These are phyloP conservation scores for Actenoides lindsayi DNA, from an alignment of 2,113 vertebrate species.

Conservation along the genomic window DNA sequence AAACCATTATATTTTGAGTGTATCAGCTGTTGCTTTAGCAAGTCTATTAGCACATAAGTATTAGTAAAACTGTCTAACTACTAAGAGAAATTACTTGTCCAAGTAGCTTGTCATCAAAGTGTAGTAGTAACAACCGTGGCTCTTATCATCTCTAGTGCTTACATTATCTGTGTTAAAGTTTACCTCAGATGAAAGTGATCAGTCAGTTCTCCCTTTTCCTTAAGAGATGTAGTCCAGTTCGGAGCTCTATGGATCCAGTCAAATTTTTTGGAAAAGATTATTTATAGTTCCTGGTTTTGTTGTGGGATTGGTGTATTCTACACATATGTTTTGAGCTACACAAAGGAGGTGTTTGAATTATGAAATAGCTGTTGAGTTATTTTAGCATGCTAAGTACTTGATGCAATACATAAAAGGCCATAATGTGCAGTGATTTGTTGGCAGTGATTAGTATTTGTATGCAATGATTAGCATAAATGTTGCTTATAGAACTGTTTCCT, in stretches of 20 bases:
- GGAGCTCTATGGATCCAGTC: not conserved
- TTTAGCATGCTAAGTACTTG: not conserved
- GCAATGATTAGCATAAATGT: constrained; percentile 6
- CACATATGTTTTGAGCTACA: not conserved
- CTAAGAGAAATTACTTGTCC: not conserved
- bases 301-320: not conserved
- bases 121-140: not conserved
- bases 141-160: not conserved
- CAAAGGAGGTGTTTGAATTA: not conserved
- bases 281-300: not conserved
- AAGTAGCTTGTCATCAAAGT: not conserved
- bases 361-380: constrained; percentile 3
- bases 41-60: not conserved
- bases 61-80: not conserved
- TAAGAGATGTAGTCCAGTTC: not conserved
- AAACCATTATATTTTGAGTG: not conserved
- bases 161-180: not conserved
- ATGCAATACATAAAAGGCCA: not conserved
- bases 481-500: not conserved
- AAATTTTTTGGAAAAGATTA: not conserved
- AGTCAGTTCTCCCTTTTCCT: not conserved
- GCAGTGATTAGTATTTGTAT: constrained; percentile 14
- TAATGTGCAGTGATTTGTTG: constrained; percentile 22
- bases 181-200: not conserved
- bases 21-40: not conserved